These are phyloP conservation scores for Pygocentrus nattereri DNA, from an alignment of 2,797 vertebrate species.

Conservation along the genomic window DNA sequence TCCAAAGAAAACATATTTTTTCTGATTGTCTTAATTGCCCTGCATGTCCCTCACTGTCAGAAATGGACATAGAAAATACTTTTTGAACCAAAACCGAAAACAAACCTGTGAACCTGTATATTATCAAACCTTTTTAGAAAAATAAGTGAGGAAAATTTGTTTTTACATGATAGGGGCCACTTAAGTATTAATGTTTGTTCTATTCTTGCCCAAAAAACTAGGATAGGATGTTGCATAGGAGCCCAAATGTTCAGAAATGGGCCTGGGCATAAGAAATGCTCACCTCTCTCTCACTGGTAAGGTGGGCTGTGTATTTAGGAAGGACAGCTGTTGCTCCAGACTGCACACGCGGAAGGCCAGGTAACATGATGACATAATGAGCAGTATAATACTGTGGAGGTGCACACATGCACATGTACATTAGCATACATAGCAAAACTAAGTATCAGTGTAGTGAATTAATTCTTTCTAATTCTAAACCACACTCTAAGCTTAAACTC, in stretches of 20 bases:
- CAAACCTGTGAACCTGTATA: too few relatives aligned
- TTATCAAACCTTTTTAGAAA: too few relatives aligned
- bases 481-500: not conserved
- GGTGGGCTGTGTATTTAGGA: conserved; percentile 77
- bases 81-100: too few relatives aligned
- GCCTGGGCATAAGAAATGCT: conserved; percentile 24
- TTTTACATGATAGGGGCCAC: too few relatives aligned
- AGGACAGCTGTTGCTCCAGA: conserved; percentile 92
- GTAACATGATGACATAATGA: conserved; percentile 92
- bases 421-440: not conserved
- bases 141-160: too few relatives aligned
- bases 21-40: too few relatives aligned
- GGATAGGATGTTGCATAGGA: too few relatives aligned
- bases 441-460: not conserved
- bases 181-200: too few relatives aligned
- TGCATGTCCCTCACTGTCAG: too few relatives aligned
- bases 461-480: not conserved
- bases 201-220: too few relatives aligned
- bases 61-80: too few relatives aligned
- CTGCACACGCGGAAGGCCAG: conserved; percentile 94
- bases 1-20: too few relatives aligned
- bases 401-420: not conserved
- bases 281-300: conserved; percentile 83
- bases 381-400: conserved; percentile 85
- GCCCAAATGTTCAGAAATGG: not conserved